Conservation (phyloP, 2,797 vertebrate species). For the Danio jaintianensis region DNA sequence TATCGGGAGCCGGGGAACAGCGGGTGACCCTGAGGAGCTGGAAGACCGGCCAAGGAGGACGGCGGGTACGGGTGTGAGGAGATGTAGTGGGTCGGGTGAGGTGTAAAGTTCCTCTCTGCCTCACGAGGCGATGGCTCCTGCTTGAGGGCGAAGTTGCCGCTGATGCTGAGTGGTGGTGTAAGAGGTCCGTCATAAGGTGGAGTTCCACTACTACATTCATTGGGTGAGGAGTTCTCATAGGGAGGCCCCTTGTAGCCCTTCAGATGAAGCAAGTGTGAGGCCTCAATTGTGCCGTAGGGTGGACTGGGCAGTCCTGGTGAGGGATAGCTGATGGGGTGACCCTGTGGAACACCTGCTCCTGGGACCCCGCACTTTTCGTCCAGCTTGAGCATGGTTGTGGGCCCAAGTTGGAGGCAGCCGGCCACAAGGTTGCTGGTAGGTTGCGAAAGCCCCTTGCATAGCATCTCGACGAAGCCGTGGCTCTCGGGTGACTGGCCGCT, state of each 20-base stretch:
- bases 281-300: constrained; percentile 92
- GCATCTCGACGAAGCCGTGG: constrained; percentile 92
- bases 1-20: constrained; percentile 86
- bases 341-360: constrained; percentile 67
- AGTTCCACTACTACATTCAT: constrained; percentile 81
- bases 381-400: constrained; percentile 81
- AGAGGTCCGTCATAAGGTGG: constrained; percentile 93
- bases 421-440: constrained; percentile 97
- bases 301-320: constrained; percentile 94
- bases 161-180: constrained; percentile 94
- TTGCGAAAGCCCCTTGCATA: constrained; percentile 96
- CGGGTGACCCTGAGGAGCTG: constrained; percentile 81
- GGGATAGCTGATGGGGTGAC: constrained; percentile 87
- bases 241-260: constrained; percentile 88
- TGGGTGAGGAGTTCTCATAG: constrained; percentile 86
- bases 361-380: constrained; percentile 86
- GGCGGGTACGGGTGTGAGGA: constrained; percentile 77
- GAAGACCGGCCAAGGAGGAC: constrained; percentile 71
- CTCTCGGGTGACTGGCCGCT: constrained; percentile 89
- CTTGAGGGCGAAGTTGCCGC: constrained; percentile 92
- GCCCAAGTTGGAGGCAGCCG: constrained; percentile 90
- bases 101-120: constrained; percentile 84
- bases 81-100: constrained; percentile 80
- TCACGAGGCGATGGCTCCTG: constrained; percentile 90
- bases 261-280: constrained; percentile 88